These are phyloP conservation scores for Anas platyrhynchos DNA, from an alignment of 2,113 vertebrate species.

Conservation along the genomic window DNA sequence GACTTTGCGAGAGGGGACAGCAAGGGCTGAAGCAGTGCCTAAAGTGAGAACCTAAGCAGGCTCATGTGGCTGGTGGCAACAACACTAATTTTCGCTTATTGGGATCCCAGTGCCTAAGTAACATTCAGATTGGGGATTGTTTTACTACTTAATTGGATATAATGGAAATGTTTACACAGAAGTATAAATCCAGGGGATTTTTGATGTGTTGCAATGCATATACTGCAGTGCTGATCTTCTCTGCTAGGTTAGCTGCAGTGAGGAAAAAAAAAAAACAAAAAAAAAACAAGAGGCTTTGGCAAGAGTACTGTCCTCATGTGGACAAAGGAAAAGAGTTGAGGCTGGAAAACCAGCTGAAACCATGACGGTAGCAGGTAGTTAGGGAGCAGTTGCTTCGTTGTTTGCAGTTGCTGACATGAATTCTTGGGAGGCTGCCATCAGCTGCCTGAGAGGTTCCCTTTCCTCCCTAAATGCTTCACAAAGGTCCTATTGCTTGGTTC, in stretches of 20 bases:
- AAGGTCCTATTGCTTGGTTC: background rate
- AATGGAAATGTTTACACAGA: background rate
- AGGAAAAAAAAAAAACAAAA: background rate
- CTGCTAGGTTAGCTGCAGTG: background rate
- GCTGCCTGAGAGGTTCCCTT: background rate
- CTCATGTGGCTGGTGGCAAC: fast-evolving
- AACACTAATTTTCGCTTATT: background rate
- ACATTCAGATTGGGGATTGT: background rate
- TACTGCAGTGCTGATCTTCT: background rate
- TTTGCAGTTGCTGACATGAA: fast-evolving
- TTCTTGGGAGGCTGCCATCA: background rate
- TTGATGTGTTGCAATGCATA: background rate
- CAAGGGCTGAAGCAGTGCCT: background rate
- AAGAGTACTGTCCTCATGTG: fast-evolving
- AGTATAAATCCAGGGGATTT: background rate
- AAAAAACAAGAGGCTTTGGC: background rate
- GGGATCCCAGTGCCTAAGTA: background rate
- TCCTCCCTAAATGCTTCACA: background rate
- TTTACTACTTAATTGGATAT: background rate
- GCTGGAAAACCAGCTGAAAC: background rate
- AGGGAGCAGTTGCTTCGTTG: background rate
- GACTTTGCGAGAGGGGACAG: background rate
- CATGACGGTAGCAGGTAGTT: fast-evolving
- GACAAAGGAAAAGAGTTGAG: background rate
- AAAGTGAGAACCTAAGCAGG: fast-evolving